Evolutionary conservation across 2,888 invertebrate genomes (phyloP).

Genomic region (Phalangium opilio): DNA sequence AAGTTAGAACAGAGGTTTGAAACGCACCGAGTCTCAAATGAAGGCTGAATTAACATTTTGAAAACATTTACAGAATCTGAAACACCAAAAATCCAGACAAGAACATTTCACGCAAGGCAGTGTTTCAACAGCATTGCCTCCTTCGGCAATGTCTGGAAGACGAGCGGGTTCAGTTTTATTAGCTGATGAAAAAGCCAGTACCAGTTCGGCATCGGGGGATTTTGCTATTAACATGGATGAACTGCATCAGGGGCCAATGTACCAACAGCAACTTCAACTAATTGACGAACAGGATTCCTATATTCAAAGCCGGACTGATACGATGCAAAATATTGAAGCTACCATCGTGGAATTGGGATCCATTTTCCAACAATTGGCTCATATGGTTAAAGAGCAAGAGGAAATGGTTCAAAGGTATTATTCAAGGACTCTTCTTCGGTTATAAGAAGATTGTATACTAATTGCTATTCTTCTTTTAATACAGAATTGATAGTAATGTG

Average conservation of each 20-base stretch:
- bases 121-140: slow-evolving; percentile 33
- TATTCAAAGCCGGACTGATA: slow-evolving; percentile 81
- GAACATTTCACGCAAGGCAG: slow-evolving; percentile 73
- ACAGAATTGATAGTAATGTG: slow-evolving; percentile 87
- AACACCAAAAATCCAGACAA: slow-evolving; percentile 79
- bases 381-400: slow-evolving; percentile 97
- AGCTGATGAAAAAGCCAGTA: slow-evolving; percentile 33
- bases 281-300: slow-evolving; percentile 79
- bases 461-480: not conserved
- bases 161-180: slow-evolving; percentile 31
- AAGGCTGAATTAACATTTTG: no score
- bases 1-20: slow-evolving; percentile 76
- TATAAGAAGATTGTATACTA: no score
- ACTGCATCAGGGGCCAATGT: slow-evolving; percentile 30
- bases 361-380: slow-evolving; percentile 81
- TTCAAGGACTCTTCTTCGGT: not conserved
- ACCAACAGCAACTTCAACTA: slow-evolving; percentile 43
- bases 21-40: no score
- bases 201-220: slow-evolving; percentile 26
- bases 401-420: slow-evolving; percentile 74
- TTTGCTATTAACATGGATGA: slow-evolving; percentile 74
- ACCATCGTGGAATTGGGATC: slow-evolving; percentile 98
- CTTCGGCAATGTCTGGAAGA: slow-evolving; percentile 13
- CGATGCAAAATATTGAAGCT: slow-evolving; percentile 98
- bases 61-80: slow-evolving; percentile 57